Percentiles rank a stretch among this genome's conserved stretches.
phyloP scores from a whole-genome alignment of 2,113 vertebrate species.

The Kobus ellipsiprymnus region DNA sequence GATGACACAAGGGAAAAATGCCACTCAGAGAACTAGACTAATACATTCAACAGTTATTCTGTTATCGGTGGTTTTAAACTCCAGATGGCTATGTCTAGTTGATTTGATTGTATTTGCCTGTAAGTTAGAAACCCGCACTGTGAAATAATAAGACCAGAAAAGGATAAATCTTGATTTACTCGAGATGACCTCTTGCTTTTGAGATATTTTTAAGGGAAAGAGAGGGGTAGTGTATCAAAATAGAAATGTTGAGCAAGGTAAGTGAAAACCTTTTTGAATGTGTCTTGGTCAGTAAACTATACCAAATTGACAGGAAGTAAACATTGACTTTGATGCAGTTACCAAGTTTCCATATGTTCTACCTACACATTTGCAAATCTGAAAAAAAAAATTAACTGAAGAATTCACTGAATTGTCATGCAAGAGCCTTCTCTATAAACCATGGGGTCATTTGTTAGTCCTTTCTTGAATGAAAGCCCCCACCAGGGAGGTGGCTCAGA shows the following conservation, averaged over 20 bases:
- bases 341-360: neutral
- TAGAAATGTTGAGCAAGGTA: neutral
- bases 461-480: neutral
- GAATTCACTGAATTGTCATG: neutral
- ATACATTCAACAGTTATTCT: constrained; percentile 52
- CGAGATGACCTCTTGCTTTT: constrained; percentile 24
- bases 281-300: constrained; percentile 20
- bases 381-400: neutral
- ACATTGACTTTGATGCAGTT: neutral
- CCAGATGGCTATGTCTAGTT: constrained; percentile 48
- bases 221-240: neutral
- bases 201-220: constrained; percentile 21
- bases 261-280: constrained; percentile 11
- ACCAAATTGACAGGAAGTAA: neutral
- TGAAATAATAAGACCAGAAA: constrained; percentile 10
- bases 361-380: neutral
- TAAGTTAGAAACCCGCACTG: neutral
- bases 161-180: constrained; percentile 28
- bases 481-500: too few species aligned
- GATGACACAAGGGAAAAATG: constrained; percentile 46
- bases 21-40: constrained; percentile 15
- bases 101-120: constrained; percentile 50
- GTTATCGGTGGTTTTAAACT: constrained; percentile 31
- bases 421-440: neutral
- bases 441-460: neutral